These are phyloP conservation scores for Cathartes aura DNA, from an alignment of 2,113 vertebrate genomes.

Conservation along the genomic window DNA sequence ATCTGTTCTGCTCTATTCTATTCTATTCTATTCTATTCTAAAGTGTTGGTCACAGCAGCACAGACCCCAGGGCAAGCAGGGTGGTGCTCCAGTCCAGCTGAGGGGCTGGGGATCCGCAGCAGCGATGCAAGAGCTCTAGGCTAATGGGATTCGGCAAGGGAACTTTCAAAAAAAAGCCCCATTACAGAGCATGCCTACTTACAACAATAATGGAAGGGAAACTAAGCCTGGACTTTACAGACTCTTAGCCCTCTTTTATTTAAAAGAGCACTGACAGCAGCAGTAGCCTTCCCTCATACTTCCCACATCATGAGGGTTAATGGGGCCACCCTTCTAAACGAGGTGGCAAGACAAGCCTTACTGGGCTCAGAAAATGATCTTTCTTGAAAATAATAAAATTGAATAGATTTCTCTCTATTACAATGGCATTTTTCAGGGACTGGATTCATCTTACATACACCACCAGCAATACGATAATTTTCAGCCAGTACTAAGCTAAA, in stretches of 20 bases:
- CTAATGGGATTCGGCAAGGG: not conserved
- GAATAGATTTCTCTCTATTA: not conserved
- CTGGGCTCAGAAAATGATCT: not conserved
- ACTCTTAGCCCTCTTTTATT: not conserved
- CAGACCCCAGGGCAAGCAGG: not conserved
- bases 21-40: not conserved
- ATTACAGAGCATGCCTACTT: not conserved
- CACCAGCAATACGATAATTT: not conserved
- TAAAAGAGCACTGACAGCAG: not conserved
- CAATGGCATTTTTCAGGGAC: not conserved
- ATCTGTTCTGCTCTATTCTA: not conserved
- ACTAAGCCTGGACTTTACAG: not conserved
- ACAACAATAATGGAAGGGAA: not conserved
- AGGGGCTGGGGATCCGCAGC: not conserved
- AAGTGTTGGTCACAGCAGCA: not conserved
- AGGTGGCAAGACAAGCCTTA: not conserved
- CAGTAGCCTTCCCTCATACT: not conserved
- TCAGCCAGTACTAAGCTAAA: not conserved
- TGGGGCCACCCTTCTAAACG: not conserved
- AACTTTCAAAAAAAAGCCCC: not conserved
- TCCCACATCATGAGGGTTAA: not conserved
- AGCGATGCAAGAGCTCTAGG: not conserved
- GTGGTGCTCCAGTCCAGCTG: not conserved
- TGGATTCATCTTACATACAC: not conserved
- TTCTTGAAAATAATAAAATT: not conserved